Conservation (phyloP, 2,113 vertebrate species). For the Hepsetus odoe region DNA sequence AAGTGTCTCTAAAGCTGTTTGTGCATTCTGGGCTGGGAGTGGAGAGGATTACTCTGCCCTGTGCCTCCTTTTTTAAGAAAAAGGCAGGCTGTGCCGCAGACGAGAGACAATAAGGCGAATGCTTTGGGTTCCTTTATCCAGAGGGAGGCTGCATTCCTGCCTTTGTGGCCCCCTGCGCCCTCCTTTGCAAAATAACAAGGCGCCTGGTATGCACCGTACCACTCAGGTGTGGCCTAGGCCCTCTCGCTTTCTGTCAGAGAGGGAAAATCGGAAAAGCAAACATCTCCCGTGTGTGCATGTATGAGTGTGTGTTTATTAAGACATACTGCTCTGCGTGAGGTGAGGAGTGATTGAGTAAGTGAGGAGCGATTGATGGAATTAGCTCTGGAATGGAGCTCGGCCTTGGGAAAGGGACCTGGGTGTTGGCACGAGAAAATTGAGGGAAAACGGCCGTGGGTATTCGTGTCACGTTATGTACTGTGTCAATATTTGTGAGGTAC, state of each 20-base stretch:
- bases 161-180: conserved; percentile 48
- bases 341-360: conserved; percentile 24
- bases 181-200: conserved; percentile 56
- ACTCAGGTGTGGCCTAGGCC: conserved; percentile 38
- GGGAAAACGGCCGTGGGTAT: neutral
- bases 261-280: conserved; percentile 44
- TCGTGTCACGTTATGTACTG: neutral
- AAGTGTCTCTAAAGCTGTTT: neutral
- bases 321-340: conserved; percentile 42
- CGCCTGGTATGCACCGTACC: conserved; percentile 52
- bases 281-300: conserved; percentile 26
- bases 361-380: conserved; percentile 39
- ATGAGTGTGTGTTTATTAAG: conserved; percentile 47
- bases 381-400: conserved; percentile 30
- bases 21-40: neutral
- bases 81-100: conserved; percentile 41
- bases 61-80: conserved; percentile 36
- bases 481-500: neutral
- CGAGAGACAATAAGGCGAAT: conserved; percentile 57
- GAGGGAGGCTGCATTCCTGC: conserved; percentile 59
- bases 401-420: neutral
- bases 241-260: neutral
- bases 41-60: conserved; percentile 14
- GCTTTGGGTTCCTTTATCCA: conserved; percentile 55
- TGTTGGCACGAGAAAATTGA: neutral